phyloP scores from a whole-genome alignment of 2,113 vertebrate species.

The Hydrochoerus hydrochaeris region DNA sequence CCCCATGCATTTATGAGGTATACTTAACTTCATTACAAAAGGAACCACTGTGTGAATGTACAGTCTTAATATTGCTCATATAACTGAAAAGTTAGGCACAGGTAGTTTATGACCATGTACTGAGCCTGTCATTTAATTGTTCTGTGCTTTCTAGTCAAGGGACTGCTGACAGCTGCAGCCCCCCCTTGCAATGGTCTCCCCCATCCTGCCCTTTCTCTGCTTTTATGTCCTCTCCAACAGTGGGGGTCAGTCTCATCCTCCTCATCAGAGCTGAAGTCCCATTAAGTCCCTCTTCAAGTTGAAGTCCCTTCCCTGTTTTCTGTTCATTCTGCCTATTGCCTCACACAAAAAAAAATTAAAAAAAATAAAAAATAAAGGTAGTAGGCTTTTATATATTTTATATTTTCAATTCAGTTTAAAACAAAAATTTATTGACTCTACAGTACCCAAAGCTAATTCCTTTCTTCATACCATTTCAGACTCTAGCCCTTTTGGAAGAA shows the following conservation, averaged over 20 bases:
- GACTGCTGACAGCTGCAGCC: neutral
- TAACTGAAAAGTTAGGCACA: slow-evolving; percentile 46
- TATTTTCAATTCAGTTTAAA: slow-evolving; percentile 55
- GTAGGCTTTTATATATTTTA: slow-evolving; percentile 33
- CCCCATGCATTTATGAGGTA: neutral
- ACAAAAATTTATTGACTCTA: slow-evolving; percentile 3
- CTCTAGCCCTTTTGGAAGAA: slow-evolving; percentile 97
- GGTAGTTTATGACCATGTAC: neutral
- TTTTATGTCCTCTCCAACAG: neutral
- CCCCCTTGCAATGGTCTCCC: neutral
- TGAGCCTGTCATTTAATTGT: neutral
- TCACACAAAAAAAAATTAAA: neutral
- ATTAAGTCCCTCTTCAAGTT: neutral
- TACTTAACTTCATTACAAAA: slow-evolving; percentile 50
- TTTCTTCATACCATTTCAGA: slow-evolving; percentile 87
- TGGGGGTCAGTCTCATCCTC: neutral
- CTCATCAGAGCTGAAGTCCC: neutral
- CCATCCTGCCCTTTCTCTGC: neutral
- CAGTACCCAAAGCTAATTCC: slow-evolving; percentile 49
- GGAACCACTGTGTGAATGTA: neutral
- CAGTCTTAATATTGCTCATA: neutral
- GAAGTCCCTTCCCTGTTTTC: neutral
- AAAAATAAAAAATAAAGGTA: neutral
- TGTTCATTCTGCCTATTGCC: neutral
- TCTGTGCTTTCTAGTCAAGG: neutral